Conservation (phyloP, 2,888 invertebrate species). For the Microdon myrmicae region DNA sequence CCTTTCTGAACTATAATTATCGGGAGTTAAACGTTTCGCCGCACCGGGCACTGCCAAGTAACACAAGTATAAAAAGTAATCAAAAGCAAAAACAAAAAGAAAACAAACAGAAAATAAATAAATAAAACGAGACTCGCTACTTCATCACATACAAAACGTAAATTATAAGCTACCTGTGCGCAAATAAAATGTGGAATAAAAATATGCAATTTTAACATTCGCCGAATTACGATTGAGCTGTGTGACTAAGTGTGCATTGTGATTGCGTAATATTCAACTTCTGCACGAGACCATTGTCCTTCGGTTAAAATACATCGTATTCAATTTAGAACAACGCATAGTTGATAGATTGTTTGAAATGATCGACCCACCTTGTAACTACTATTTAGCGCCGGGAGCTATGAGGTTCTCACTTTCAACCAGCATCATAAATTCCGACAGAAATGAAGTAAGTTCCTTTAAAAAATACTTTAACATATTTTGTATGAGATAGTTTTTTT, state of each 20-base stretch:
- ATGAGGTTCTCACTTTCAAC: too few relatives aligned
- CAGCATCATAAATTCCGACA: too few relatives aligned
- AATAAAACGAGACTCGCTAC: conserved; percentile 40
- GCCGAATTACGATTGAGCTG: conserved; percentile 21
- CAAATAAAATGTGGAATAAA: conserved; percentile 50
- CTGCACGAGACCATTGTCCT: too few relatives aligned
- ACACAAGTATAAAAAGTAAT: too few relatives aligned
- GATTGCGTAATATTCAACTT: conserved; percentile 40
- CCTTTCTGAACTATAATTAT: conserved; percentile 52
- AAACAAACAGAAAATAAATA: conserved; percentile 16
- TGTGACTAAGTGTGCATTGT: conserved; percentile 34
- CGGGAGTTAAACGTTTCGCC: conserved; percentile 50
- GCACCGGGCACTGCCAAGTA: conserved; percentile 40
- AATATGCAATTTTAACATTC: conserved; percentile 40
- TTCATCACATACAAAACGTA: conserved; percentile 46
- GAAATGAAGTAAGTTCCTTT: too few relatives aligned
- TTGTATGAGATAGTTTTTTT: too few relatives aligned
- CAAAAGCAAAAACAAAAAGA: conserved; percentile 24
- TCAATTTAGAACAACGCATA: neutral
- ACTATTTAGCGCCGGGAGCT: too few relatives aligned
- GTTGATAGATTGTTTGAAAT: conserved; percentile 50
- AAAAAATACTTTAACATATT: too few relatives aligned
- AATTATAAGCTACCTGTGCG: conserved; percentile 49
- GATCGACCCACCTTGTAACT: conserved; percentile 65
- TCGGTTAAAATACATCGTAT: neutral